A percentile compares a stretch with the other conserved stretches of the same genome.
Conservation (phyloP, 2,113 vertebrate genomes). For the Pangasianodon hypophthalmus region DNA sequence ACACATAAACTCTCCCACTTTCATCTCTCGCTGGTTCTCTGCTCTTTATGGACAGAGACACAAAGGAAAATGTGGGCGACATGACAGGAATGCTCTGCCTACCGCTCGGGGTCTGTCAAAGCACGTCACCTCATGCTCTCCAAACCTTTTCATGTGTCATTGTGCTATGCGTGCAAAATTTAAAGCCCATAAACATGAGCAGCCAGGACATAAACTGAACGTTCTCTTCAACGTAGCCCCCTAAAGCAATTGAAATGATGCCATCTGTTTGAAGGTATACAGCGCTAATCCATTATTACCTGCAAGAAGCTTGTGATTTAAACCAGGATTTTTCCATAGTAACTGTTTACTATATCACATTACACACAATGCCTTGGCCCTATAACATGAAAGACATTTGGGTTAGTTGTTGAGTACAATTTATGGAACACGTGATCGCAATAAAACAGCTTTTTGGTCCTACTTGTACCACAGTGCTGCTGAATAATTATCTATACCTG, state of each 20-base stretch:
- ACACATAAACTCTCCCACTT: slow-evolving; percentile 63
- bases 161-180: background rate
- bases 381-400: no score
- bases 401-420: background rate
- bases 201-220: background rate
- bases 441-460: background rate
- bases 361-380: background rate
- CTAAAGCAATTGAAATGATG: background rate
- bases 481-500: no score
- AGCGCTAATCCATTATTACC: background rate
- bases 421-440: background rate
- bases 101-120: background rate
- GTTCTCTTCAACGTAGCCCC: background rate
- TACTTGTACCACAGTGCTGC: no score
- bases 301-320: background rate
- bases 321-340: slow-evolving; percentile 12
- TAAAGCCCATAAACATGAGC: background rate
- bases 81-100: slow-evolving; percentile 37
- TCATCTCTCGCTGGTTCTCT: slow-evolving; percentile 47
- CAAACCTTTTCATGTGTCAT: background rate
- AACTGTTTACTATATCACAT: background rate
- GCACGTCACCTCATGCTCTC: background rate
- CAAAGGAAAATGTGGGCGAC: background rate
- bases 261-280: background rate
- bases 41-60: background rate